Conservation (phyloP, 2,113 vertebrate genomes). For the Chaetorhynchus papuensis region DNA sequence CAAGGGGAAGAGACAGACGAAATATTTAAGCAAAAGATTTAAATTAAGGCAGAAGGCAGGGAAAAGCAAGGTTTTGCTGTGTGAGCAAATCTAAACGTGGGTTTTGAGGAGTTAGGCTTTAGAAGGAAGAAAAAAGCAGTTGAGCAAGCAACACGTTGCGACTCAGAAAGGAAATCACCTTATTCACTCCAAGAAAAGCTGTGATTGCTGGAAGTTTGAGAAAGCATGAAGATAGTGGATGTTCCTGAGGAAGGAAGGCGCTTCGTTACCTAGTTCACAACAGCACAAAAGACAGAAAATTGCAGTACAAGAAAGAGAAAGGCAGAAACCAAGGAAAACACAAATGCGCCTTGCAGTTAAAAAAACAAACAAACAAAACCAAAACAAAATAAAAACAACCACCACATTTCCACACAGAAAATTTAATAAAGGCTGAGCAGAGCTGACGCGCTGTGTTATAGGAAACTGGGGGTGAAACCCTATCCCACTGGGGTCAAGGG, state of each 20-base stretch:
- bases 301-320: slow-evolving; percentile 68
- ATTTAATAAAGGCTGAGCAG: slow-evolving; percentile 44
- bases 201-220: slow-evolving; percentile 98
- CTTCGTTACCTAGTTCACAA: slow-evolving; percentile 88
- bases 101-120: neutral
- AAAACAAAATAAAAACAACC: neutral
- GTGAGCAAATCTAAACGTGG: neutral
- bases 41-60: neutral
- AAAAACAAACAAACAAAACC: neutral
- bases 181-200: slow-evolving; percentile 99
- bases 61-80: neutral
- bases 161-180: slow-evolving; percentile 87
- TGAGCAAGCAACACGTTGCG: slow-evolving; percentile 52
- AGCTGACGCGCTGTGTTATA: neutral
- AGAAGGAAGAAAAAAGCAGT: slow-evolving; percentile 26
- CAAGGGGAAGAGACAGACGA: neutral
- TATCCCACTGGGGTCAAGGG: neutral
- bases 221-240: slow-evolving; percentile 99
- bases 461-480: neutral
- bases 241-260: slow-evolving; percentile 98
- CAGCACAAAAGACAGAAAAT: slow-evolving; percentile 77
- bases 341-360: slow-evolving; percentile 58
- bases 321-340: slow-evolving; percentile 67
- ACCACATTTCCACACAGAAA: slow-evolving; percentile 48
- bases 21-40: neutral